Evolutionary conservation across 2,888 invertebrate species (phyloP).

Genomic region (Atrina japonica): DNA sequence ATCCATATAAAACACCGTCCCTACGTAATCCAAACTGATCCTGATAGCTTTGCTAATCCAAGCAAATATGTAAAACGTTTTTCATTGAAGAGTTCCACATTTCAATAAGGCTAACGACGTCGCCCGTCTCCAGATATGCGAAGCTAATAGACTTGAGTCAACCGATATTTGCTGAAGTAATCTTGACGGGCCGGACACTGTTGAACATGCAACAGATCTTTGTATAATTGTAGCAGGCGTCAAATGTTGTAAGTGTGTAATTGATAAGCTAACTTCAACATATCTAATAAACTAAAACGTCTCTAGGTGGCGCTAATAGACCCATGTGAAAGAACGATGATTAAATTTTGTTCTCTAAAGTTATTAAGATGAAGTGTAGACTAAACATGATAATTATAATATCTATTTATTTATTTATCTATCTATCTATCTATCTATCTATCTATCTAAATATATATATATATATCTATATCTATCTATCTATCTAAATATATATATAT

Average conservation of each 20-base stretch:
- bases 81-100: slow-evolving; percentile 25
- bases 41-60: slow-evolving; percentile 54
- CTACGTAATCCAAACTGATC: slow-evolving; percentile 50
- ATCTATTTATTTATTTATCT: too few relatives aligned
- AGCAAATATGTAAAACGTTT: slow-evolving; percentile 54
- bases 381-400: too few relatives aligned
- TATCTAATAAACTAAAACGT: too few relatives aligned
- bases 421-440: too few relatives aligned
- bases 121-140: slow-evolving; percentile 17
- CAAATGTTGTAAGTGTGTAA: slow-evolving; percentile 13
- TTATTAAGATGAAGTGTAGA: neutral
- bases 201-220: neutral
- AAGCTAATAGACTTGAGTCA: neutral
- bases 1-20: slow-evolving; percentile 23
- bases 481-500: too few relatives aligned
- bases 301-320: neutral
- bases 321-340: too few relatives aligned
- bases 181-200: slow-evolving; percentile 2
- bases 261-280: neutral
- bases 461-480: too few relatives aligned
- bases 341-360: neutral
- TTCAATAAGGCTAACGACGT: slow-evolving; percentile 21
- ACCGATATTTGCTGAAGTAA: neutral
- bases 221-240: slow-evolving; percentile 20
- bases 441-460: too few relatives aligned